Evolutionary conservation across 2,888 invertebrate genomes (phyloP).

Genomic region (Hirtodrosophila trivittata): DNA sequence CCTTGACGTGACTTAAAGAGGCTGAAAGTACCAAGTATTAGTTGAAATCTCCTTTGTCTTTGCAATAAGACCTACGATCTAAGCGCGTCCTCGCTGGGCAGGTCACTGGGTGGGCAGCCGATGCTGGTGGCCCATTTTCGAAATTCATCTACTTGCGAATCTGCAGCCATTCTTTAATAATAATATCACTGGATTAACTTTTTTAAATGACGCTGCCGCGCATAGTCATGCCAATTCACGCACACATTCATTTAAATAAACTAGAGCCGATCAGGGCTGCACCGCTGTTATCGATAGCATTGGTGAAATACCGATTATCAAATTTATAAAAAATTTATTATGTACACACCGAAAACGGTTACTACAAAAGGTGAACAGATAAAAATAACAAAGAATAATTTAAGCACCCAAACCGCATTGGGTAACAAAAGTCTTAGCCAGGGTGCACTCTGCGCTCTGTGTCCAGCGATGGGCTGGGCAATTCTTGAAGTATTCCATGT

Average conservation of each 20-base stretch:
- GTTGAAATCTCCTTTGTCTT: not conserved
- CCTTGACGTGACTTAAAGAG: slow-evolving; percentile 82
- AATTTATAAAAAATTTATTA: slow-evolving; percentile 41
- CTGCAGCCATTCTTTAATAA: slow-evolving; percentile 48
- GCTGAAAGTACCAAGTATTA: slow-evolving; percentile 47
- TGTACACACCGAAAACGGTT: slow-evolving; percentile 49
- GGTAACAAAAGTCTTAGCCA: slow-evolving; percentile 80
- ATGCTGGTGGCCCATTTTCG: slow-evolving; percentile 80
- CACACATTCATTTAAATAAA: slow-evolving; percentile 8
- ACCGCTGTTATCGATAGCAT: slow-evolving; percentile 5
- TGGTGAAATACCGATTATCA: slow-evolving; percentile 5
- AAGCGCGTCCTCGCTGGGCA: slow-evolving; percentile 80
- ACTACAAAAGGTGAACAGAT: slow-evolving; percentile 12
- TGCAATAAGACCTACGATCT: slow-evolving; percentile 72
- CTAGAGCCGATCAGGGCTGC: slow-evolving; percentile 13
- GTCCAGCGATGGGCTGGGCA: slow-evolving; percentile 82
- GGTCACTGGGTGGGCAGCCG: slow-evolving; percentile 72
- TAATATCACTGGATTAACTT: not conserved
- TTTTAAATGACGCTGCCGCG: slow-evolving; percentile 38
- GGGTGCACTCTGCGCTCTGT: slow-evolving; percentile 70
- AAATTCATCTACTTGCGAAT: slow-evolving; percentile 73
- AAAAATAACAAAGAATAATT: slow-evolving; percentile 15
- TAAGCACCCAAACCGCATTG: slow-evolving; percentile 79
- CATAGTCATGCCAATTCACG: slow-evolving; percentile 5
- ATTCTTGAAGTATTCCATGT: slow-evolving; percentile 83